phyloP scores from a whole-genome alignment of 2,113 vertebrate species.

The Malurus elegans region DNA sequence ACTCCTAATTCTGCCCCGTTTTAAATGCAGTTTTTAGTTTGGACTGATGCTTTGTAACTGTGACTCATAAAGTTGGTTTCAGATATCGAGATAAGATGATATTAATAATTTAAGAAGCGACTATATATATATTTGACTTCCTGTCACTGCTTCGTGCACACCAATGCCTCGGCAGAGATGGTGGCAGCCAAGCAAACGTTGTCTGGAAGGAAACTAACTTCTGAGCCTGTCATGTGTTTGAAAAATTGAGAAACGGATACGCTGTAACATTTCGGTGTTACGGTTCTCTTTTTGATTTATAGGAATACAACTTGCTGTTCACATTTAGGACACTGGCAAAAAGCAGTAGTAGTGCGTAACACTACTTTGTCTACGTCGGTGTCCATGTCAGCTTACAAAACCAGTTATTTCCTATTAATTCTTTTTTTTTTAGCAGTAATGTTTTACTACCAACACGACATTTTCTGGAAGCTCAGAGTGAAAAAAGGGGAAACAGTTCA shows the following conservation, averaged over 20 bases:
- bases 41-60: background rate
- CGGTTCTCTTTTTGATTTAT: rapidly evolving
- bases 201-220: background rate
- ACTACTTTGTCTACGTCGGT: background rate
- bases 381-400: rapidly evolving
- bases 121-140: background rate
- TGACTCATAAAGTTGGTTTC: background rate
- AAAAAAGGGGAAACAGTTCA: background rate
- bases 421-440: background rate
- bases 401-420: background rate
- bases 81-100: background rate
- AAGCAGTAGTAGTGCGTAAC: background rate
- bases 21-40: background rate
- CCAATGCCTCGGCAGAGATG: background rate
- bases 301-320: background rate
- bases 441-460: rapidly evolving
- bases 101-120: background rate
- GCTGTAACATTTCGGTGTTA: background rate
- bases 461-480: background rate
- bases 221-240: background rate
- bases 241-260: background rate
- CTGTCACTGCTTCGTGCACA: background rate
- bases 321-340: rapidly evolving
- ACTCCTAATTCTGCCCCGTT: background rate
- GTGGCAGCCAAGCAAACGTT: background rate